Conservation (phyloP, 2,888 invertebrate species). For the Conomelus anceps region DNA sequence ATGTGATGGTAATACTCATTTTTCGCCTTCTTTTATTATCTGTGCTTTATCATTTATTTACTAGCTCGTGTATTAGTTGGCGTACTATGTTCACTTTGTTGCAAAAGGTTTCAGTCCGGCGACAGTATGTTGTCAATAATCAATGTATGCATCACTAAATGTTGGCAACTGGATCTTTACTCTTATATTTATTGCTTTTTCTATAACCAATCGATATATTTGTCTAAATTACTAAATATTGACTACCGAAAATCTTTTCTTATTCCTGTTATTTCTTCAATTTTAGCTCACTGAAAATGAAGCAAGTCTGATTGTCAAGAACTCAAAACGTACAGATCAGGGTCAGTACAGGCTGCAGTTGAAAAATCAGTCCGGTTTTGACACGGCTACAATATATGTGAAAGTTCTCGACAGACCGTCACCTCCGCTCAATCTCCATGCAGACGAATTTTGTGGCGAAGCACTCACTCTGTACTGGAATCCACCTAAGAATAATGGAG, state of each 20-base stretch:
- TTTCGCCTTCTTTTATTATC: too few relatives aligned
- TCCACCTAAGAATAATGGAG: conserved; percentile 94
- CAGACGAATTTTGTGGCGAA: conserved; percentile 92
- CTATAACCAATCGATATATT: too few relatives aligned
- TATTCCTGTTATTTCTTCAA: neutral
- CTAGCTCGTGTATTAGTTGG: too few relatives aligned
- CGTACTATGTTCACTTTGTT: too few relatives aligned
- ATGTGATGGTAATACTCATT: too few relatives aligned
- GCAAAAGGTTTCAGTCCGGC: too few relatives aligned
- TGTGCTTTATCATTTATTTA: too few relatives aligned
- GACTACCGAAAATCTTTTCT: neutral
- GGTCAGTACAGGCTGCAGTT: conserved; percentile 89
- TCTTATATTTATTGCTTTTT: neutral
- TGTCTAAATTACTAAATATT: neutral
- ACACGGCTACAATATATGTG: conserved; percentile 91
- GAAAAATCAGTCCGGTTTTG: conserved; percentile 91
- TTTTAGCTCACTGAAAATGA: conserved; percentile 73
- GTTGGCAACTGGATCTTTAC: neutral
- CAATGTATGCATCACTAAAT: neutral
- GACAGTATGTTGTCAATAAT: too few relatives aligned
- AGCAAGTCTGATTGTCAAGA: conserved; percentile 87
- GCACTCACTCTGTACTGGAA: conserved; percentile 93
- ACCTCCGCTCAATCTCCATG: conserved; percentile 84
- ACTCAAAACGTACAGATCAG: conserved; percentile 80
- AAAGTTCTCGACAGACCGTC: conserved; percentile 88